Conservation (phyloP, 2,888 invertebrate genomes). For the Tolmerus cingulatus region DNA sequence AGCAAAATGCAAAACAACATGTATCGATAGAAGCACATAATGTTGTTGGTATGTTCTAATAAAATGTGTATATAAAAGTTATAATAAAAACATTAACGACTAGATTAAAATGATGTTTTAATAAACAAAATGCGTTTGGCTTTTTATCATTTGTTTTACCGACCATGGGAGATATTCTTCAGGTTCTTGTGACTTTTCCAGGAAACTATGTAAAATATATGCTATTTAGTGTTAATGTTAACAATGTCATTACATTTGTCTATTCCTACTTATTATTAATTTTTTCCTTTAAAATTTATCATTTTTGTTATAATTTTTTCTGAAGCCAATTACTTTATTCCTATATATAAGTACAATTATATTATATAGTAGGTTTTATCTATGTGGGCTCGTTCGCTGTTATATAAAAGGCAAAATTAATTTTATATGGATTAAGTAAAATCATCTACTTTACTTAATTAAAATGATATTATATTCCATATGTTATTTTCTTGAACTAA, state of each 20-base stretch:
- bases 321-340: neutral
- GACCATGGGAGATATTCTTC: constrained; percentile 84
- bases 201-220: constrained; percentile 73
- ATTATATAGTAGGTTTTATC: neutral
- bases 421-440: neutral
- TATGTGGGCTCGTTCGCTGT: neutral
- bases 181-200: constrained; percentile 78
- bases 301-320: neutral
- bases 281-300: neutral
- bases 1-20: constrained; percentile 29
- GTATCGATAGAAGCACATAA: constrained; percentile 2
- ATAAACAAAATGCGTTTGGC: constrained; percentile 9
- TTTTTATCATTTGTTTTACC: constrained; percentile 64
- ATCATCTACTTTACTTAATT: no score
- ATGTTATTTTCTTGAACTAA: no score
- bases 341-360: neutral
- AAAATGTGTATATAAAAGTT: neutral
- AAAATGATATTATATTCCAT: no score
- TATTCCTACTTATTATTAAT: neutral
- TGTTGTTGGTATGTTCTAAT: constrained; percentile 10
- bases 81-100: constrained; percentile 1
- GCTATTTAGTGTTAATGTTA: constrained; percentile 32
- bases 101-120: neutral
- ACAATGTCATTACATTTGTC: constrained; percentile 36
- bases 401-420: neutral